Evolutionary conservation across 2,797 vertebrate species (phyloP), one percentile per base, ranked within the genome.

Genomic region (Macrochelys suwanniensis): DNA sequence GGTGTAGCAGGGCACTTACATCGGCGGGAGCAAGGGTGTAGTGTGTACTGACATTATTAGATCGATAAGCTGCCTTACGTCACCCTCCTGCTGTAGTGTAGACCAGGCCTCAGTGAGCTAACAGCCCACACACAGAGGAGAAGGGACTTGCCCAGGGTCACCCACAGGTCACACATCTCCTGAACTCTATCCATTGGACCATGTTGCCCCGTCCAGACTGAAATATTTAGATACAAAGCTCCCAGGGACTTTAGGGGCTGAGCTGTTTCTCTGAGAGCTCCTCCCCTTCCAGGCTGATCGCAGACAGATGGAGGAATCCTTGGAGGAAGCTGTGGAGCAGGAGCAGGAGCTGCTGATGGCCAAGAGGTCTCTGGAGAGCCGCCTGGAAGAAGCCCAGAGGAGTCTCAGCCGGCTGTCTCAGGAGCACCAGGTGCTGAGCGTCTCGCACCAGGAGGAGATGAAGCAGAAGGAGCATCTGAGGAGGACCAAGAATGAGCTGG

Each of bases 381-480:
- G 98, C 65, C 97, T 99, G 97, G 99, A 99, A 1, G 99, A 99
- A 94, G 97, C 98, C 2, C 98, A 98, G 96, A 96, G 99, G 21
- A 97, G 96, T 37, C 92, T 97, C 80, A 82, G 89, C 10, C 98
- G 99, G 21, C 97, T 99, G 84, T 92, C 93, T 1, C 98, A 99
- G 97, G 99, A 99, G 97, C 98, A 98, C 33, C 99, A 99, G 6
- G 99, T 99, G 25, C 97, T 99, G 92, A 97, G 28, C 74, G 93
- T 86, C 0, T 98, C 98, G 12, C 97, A 98, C 56, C 99, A 99
- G 93, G 99, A 99, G 33, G 98, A 99, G 82, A 98, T 98, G 80
- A 97, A 97, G 95, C 99, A 99, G 98, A 98, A 99, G 80, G 99
- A 99, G 87, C 97, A 89, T 0, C 98, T 99, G 53, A 98, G 98